Conservation (phyloP, 2,888 invertebrate genomes). For the Trachelus iudaicus region DNA sequence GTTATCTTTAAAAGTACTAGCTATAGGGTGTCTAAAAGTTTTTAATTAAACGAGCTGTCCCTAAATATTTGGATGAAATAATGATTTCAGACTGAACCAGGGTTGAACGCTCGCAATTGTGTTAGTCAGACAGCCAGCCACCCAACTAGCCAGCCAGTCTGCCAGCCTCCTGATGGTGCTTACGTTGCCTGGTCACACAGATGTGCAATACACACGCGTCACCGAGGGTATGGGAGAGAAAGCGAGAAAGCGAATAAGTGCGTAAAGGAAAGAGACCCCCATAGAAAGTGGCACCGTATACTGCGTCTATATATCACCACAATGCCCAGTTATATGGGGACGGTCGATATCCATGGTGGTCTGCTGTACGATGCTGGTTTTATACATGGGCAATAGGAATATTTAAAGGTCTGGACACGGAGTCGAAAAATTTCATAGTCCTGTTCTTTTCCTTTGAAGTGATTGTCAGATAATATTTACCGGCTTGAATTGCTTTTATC, state of each 20-base stretch:
- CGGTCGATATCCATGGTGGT: constrained; percentile 29
- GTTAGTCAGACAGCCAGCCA: background rate
- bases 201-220: background rate
- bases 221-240: background rate
- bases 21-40: background rate
- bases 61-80: background rate
- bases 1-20: background rate
- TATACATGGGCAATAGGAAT: background rate
- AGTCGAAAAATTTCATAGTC: background rate
- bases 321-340: constrained; percentile 5
- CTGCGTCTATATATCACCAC: background rate
- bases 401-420: background rate
- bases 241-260: background rate
- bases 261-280: background rate
- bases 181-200: background rate
- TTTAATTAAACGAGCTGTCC: background rate
- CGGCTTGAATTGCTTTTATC: background rate
- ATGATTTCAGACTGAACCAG: background rate
- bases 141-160: background rate
- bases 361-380: background rate
- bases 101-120: background rate
- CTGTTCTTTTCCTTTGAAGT: background rate
- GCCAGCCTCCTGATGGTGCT: background rate
- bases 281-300: background rate
- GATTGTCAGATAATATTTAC: background rate